These are phyloP conservation scores for Drosophila cyrtoloma DNA, from an alignment of 2,888 invertebrate species.

Conservation along the genomic window DNA sequence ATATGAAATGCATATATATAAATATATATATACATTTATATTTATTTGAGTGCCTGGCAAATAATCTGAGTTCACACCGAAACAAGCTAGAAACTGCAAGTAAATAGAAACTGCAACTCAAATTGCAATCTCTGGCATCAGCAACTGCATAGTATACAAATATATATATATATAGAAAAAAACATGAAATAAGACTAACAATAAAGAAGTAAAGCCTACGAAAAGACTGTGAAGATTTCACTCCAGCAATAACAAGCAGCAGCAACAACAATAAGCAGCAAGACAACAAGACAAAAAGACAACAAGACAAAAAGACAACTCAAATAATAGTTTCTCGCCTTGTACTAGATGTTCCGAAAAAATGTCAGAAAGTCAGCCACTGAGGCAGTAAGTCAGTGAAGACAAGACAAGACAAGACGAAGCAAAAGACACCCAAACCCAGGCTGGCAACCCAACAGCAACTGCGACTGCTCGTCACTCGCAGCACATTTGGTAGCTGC, in stretches of 20 bases:
- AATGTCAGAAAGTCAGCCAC: constrained; percentile 71
- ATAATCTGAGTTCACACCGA: constrained; percentile 58
- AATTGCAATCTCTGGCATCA: constrained; percentile 48
- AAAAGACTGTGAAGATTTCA: constrained; percentile 66
- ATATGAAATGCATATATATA: constrained; percentile 12
- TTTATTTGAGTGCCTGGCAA: constrained; percentile 6
- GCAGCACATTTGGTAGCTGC: constrained; percentile 41
- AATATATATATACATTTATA: constrained; percentile 8
- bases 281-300: constrained; percentile 25
- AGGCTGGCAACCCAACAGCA: constrained; percentile 17
- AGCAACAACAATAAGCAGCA: constrained; percentile 34
- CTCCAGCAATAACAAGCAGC: constrained; percentile 47
- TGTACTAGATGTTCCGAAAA: constrained; percentile 73
- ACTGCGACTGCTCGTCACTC: constrained; percentile 57
- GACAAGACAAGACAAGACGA: constrained; percentile 19
- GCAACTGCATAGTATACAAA: background rate
- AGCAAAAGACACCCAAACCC: constrained; percentile 22
- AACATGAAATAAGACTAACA: constrained; percentile 67
- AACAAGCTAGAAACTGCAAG: constrained; percentile 74
- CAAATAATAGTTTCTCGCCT: constrained; percentile 71
- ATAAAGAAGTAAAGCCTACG: constrained; percentile 68
- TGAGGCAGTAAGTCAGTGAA: constrained; percentile 48
- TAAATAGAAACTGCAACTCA: constrained; percentile 73
- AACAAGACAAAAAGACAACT: constrained; percentile 38
- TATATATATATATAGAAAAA: constrained; percentile 5